Percentiles rank a stretch among this genome's conserved stretches.
phyloP scores from a whole-genome alignment of 2,113 vertebrate species.

The Heloderma charlesbogerti region DNA sequence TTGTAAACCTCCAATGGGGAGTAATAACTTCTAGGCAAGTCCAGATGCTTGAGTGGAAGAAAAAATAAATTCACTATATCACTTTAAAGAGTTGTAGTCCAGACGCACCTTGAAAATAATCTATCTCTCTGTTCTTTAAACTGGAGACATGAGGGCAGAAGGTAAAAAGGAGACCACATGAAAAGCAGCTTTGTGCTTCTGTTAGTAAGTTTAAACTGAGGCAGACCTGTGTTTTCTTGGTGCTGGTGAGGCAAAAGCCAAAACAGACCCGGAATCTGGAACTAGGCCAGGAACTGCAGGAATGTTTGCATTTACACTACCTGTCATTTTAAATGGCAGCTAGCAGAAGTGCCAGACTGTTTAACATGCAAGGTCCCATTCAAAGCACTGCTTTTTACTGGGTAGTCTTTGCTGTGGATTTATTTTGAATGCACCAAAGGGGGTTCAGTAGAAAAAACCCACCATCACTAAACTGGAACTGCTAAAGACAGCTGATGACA shows the following conservation, averaged over 20 bases:
- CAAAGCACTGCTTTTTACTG: conserved; percentile 53
- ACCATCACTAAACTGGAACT: conserved; percentile 44
- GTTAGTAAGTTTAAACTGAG: conserved; percentile 26
- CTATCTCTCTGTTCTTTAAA: neutral
- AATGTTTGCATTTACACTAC: conserved; percentile 61
- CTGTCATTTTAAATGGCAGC: conserved; percentile 67
- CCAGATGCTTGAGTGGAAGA: neutral
- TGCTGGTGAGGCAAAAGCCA: conserved; percentile 6
- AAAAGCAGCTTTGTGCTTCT: conserved; percentile 58
- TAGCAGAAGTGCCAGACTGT: conserved; percentile 61
- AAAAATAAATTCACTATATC: neutral
- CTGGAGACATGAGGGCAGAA: conserved; percentile 8
- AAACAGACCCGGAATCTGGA: neutral
- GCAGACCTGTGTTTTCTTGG: conserved; percentile 18
- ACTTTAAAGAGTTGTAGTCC: neutral
- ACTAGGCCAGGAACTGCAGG: conserved; percentile 39
- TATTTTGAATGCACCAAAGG: conserved; percentile 48
- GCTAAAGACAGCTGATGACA: neutral
- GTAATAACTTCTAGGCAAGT: neutral
- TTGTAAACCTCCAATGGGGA: neutral
- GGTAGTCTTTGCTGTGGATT: conserved; percentile 53
- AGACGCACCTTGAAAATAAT: conserved; percentile 8
- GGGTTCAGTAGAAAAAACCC: conserved; percentile 37
- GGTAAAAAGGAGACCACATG: conserved; percentile 25
- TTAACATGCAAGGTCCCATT: conserved; percentile 46